Base-by-base conservation (phyloP, 2,113 vertebrate species). In the Pteronura brasiliensis region DNA sequence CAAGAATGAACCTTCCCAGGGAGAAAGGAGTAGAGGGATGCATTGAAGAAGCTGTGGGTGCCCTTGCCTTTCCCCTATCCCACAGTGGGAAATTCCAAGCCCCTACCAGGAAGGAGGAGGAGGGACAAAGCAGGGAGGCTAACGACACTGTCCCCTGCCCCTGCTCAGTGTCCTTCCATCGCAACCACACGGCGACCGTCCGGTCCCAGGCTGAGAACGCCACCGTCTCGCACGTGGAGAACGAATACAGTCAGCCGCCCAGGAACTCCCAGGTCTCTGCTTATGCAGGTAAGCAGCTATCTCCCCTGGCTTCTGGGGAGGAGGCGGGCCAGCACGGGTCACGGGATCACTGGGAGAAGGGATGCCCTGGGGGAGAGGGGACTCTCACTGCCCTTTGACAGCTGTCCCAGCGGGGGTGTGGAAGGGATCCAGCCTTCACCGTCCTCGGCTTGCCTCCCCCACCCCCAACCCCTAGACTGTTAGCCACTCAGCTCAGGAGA, bases 91-190 rank as follows among this genome's bases (percentile, higher is more conserved):
- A 42, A 49, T 23, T 34, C 44, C 18, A 72, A 81, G 89, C 1
- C 1, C 17, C 80, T 23, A 14, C 2, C 21, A n/a, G 79, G 42
- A 36, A 31, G 52, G 44, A 9, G 7, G 34, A 67, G 9, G 36
- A 67, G 1, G 55, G 44, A 23, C 4, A 29, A 44, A 55, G 29
- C 25, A 15, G n/a, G 4, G 8, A 3, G 9, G 15, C 77, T 93
- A 31, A 80, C 1, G 0, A 76, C 39, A 14, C 27, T 1, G 1
- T 34, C 59, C 44, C 93, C 65, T 25, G 39, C 84, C 0, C 0
- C 61, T 31, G 0, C 59, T 9, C 96, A 99, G 99, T 99, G 82
- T 99, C 99, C 10, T 99, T 99, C 98, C 98, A 98, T 55, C 98
- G 98, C 59, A 98, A 98, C 97, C 98, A 98, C 97, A 98, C 97